These are phyloP conservation scores for Monochamus alternatus DNA, from an alignment of 2,888 invertebrate species.

Conservation along the genomic window DNA sequence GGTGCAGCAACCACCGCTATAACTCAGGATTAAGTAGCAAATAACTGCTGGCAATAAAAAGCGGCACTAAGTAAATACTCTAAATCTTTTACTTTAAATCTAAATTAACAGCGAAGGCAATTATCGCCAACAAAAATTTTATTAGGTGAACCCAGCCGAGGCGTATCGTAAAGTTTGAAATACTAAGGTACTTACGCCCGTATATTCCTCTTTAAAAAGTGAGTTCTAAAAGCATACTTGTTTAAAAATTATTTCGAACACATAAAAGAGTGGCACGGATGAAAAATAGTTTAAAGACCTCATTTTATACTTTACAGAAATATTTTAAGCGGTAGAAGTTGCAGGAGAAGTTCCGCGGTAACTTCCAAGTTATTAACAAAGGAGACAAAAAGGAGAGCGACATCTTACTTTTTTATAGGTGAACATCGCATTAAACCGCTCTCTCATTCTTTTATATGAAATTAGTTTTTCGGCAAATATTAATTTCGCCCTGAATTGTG, in stretches of 20 bases:
- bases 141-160: conserved; percentile 16
- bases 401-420: conserved; percentile 24
- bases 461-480: conserved; percentile 25
- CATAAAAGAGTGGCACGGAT: conserved; percentile 20
- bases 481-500: conserved; percentile 18
- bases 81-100: conserved; percentile 17
- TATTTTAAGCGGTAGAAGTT: conserved; percentile 32
- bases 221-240: conserved; percentile 8
- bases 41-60: neutral
- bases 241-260: conserved; percentile 28
- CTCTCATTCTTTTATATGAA: conserved; percentile 16
- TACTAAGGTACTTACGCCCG: conserved; percentile 13
- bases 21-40: neutral
- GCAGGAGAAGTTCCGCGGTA: conserved; percentile 14
- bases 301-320: conserved; percentile 30
- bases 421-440: conserved; percentile 23
- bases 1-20: neutral
- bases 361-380: conserved; percentile 36
- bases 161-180: conserved; percentile 21
- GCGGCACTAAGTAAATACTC: neutral
- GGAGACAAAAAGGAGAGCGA: conserved; percentile 28
- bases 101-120: conserved; percentile 16
- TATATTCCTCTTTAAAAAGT: conserved; percentile 5
- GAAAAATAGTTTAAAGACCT: conserved; percentile 31
- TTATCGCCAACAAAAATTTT: conserved; percentile 23